Evolutionary conservation across 2,113 vertebrate genomes (phyloP).

Genomic region (Albula glossodonta): DNA sequence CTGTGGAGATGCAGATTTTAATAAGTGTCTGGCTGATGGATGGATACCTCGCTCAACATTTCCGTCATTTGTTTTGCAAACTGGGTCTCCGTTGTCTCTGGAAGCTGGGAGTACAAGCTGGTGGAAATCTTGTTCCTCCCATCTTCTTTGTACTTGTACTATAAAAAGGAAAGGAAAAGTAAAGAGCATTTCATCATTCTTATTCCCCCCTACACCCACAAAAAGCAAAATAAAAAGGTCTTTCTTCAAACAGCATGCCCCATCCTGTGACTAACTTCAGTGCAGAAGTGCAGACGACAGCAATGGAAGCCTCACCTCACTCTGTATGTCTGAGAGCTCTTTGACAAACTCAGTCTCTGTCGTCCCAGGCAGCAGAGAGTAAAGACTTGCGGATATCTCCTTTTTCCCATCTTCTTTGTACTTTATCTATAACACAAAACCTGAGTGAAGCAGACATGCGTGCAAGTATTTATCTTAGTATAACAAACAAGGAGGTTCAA

Average conservation of each 20-base stretch:
- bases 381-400: conserved; percentile 13
- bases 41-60: conserved; percentile 25
- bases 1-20: neutral
- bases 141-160: conserved; percentile 30
- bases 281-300: neutral
- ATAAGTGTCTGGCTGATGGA: neutral
- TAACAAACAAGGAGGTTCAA: neutral
- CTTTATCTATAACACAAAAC: conserved; percentile 15
- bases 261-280: neutral
- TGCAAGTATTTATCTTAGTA: neutral
- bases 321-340: conserved; percentile 21
- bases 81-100: conserved; percentile 30
- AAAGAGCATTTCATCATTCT: neutral
- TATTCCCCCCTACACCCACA: neutral
- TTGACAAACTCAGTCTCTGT: conserved; percentile 29
- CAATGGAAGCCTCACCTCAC: conserved; percentile 19
- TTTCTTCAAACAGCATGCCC: neutral
- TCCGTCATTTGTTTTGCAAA: conserved; percentile 27
- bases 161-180: neutral
- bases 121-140: neutral
- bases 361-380: conserved; percentile 21
- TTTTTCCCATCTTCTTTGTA: conserved; percentile 26
- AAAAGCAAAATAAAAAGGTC: neutral
- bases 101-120: conserved; percentile 15
- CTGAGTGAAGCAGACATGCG: neutral